phyloP scores from a whole-genome alignment of 1,140 invertebrate genomes.

The Anoplophora glabripennis region DNA sequence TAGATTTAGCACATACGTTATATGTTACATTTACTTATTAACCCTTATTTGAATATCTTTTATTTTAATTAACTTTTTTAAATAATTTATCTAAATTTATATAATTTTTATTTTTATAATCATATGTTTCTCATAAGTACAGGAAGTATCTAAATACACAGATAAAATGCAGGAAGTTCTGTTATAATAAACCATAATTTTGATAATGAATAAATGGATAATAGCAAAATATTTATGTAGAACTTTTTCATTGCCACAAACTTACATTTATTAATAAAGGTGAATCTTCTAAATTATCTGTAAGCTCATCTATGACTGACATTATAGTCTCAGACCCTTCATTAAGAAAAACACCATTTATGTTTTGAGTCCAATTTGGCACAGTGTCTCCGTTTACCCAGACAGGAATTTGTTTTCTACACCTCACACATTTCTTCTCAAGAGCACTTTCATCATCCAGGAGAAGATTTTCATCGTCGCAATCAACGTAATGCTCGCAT shows the following conservation, averaged over 20 bases:
- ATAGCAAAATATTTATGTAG: background rate
- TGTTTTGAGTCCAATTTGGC: conserved; percentile 13
- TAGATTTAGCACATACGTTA: no score
- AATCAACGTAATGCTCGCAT: conserved; percentile 16
- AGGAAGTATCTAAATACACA: background rate
- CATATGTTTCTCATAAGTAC: background rate
- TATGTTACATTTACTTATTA: no score
- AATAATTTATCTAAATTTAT: background rate
- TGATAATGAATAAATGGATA: background rate
- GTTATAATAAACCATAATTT: background rate
- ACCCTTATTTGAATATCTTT: no score
- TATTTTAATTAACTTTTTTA: no score
- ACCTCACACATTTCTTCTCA: conserved; percentile 20
- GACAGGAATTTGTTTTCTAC: conserved; percentile 8
- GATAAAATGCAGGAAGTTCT: background rate
- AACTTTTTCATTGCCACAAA: conserved; percentile 10
- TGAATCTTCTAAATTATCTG: conserved; percentile 36
- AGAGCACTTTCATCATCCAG: conserved; percentile 30
- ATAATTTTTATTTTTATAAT: background rate
- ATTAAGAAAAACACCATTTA: conserved; percentile 9
- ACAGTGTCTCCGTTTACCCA: conserved; percentile 2
- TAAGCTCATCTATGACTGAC: conserved; percentile 19
- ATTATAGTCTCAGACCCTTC: conserved; percentile 14
- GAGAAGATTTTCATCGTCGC: conserved; percentile 25
- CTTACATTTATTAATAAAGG: conserved; percentile 37